A percentile compares a stretch with the other conserved stretches of the same genome.
phyloP scores from a whole-genome alignment of 2,888 invertebrate species.

The Eristalinus aeneus region DNA sequence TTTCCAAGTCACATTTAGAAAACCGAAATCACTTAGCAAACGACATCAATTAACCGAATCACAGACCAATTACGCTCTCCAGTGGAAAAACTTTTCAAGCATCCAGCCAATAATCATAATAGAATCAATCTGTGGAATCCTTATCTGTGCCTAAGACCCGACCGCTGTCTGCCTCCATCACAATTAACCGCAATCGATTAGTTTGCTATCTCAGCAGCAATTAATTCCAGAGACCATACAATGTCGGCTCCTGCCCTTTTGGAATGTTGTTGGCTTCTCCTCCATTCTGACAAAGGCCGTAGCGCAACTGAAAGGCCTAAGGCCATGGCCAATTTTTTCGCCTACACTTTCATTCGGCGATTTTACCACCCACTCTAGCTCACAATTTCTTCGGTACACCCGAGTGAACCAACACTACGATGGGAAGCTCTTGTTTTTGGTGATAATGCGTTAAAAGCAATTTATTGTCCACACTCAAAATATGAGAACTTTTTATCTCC shows the following conservation, averaged over 20 bases:
- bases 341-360: not conserved
- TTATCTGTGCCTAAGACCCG: slow-evolving; percentile 30
- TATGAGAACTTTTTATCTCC: slow-evolving; percentile 68
- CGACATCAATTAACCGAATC: slow-evolving; percentile 57
- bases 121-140: slow-evolving; percentile 60
- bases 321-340: slow-evolving; percentile 25
- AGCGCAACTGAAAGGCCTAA: not conserved
- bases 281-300: not conserved
- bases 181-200: slow-evolving; percentile 69
- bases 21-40: slow-evolving; percentile 52
- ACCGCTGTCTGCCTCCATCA: slow-evolving; percentile 26
- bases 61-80: slow-evolving; percentile 52
- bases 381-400: not conserved
- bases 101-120: slow-evolving; percentile 65
- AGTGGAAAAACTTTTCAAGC: slow-evolving; percentile 59
- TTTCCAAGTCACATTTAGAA: not conserved
- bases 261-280: slow-evolving; percentile 32
- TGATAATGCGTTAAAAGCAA: slow-evolving; percentile 70
- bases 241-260: slow-evolving; percentile 53
- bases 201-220: slow-evolving; percentile 62
- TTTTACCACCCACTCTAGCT: not conserved
- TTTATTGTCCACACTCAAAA: slow-evolving; percentile 66
- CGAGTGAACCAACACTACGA: not conserved
- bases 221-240: slow-evolving; percentile 54
- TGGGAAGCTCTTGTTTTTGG: slow-evolving; percentile 29